Evolutionary conservation across 2,888 invertebrate genomes (phyloP).

Genomic region (Matsumyia berberina): DNA sequence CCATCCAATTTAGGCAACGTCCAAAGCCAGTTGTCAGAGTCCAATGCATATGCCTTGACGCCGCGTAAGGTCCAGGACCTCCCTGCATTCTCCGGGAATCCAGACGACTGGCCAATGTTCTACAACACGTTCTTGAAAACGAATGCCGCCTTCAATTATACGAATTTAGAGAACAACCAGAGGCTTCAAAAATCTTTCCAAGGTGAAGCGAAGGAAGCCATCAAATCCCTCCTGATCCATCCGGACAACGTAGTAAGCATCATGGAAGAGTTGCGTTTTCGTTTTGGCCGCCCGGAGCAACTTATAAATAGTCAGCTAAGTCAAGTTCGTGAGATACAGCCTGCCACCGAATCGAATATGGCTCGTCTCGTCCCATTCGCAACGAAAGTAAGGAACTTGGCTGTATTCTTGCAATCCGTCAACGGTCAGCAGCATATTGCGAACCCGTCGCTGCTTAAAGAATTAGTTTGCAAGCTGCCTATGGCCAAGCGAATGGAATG

Average conservation of each 20-base stretch:
- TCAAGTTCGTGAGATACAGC: conserved; percentile 53
- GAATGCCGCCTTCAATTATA: conserved; percentile 47
- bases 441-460: conserved; percentile 40
- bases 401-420: conserved; percentile 45
- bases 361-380: conserved; percentile 59
- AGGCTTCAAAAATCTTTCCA: conserved; percentile 53
- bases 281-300: conserved; percentile 67
- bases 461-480: conserved; percentile 22
- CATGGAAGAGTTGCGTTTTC: conserved; percentile 52
- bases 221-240: conserved; percentile 64
- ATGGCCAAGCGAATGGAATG: conserved; percentile 35
- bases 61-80: conserved; percentile 59
- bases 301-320: conserved; percentile 65
- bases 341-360: conserved; percentile 49
- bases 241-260: conserved; percentile 62
- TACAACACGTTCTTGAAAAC: conserved; percentile 57
- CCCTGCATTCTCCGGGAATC: conserved; percentile 63
- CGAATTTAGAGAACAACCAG: conserved; percentile 63
- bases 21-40: conserved; percentile 6
- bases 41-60: neutral
- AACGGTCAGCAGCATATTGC: conserved; percentile 52
- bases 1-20: neutral
- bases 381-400: conserved; percentile 46
- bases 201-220: conserved; percentile 56
- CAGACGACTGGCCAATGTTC: conserved; percentile 62